Evolutionary conservation across 2,888 invertebrate species (phyloP).

Genomic region (Philhelius pedissequus): DNA sequence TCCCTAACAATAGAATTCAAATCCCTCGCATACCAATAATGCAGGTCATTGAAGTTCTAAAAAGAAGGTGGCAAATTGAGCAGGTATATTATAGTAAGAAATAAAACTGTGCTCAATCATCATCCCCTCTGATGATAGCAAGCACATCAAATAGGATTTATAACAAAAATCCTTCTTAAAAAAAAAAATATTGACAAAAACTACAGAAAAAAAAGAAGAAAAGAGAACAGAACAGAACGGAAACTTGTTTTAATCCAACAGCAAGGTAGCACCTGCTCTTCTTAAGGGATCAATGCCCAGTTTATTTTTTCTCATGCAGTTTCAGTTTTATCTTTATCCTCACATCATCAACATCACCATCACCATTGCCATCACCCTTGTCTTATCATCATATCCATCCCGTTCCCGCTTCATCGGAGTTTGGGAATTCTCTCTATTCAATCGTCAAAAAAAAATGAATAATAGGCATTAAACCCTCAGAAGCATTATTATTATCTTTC

Average conservation of each 20-base stretch:
- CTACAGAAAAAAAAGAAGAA: neutral
- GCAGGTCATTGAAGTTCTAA: constrained; percentile 13
- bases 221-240: neutral
- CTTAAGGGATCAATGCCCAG: constrained; percentile 65
- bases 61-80: constrained; percentile 44
- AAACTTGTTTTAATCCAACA: constrained; percentile 56
- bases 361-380: constrained; percentile 17
- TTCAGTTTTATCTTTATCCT: constrained; percentile 52
- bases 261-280: constrained; percentile 55
- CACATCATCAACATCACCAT: constrained; percentile 37
- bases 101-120: constrained; percentile 58
- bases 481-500: constrained; percentile 52
- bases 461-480: constrained; percentile 59
- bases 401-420: constrained; percentile 45
- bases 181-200: neutral
- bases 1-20: neutral
- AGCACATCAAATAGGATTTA: constrained; percentile 64
- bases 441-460: constrained; percentile 39
- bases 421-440: constrained; percentile 35
- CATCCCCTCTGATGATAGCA: constrained; percentile 49
- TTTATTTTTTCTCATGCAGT: constrained; percentile 49
- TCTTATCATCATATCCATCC: constrained; percentile 28
- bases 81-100: constrained; percentile 19
- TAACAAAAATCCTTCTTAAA: constrained; percentile 17
- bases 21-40: neutral